Base-by-base conservation (phyloP, 1,140 invertebrate genomes). In the Nephila pilipes region DNA sequence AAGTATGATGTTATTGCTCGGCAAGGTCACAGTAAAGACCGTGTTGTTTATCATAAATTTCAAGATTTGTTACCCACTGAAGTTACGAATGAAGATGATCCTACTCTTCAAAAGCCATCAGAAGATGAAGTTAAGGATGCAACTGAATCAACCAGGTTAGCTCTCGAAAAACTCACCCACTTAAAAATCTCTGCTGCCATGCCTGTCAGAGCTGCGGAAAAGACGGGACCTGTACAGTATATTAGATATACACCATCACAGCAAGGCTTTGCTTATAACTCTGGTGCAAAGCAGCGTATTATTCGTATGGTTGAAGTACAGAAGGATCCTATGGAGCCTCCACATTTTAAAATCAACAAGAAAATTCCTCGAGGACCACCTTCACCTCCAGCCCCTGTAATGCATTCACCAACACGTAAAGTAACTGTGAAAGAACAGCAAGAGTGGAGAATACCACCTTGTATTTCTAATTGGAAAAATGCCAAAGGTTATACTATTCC, bases 391-490 rank as follows among this genome's bases (percentile, higher is more conserved):
- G 99, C 99, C 1, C 98, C 98, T 25, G 98, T 99, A 1, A 97
- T 99, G 96, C 99, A 99, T 96, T 99, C 99, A 0, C 99, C 99
- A 0, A 99, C 99, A 0, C 96, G 99, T 92, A 98, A 99, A 95
- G 98, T 99, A 0, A 99, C 99, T 8, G 99, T 99, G 0, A 99
- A 99, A 95, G 99, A 99, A 95, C 99, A 99, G 95, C 98, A 99
- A 94, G 99, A 99, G 95, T 99, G 99, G 99, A 99, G 99, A 96
- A 99, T 99, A 94, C 99, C 99, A 25, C 99, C 99, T 0, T 99
- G 99, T 95, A 99, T 99, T 94, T 99, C 98, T 20, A 99, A 99
- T 95, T 99, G 99, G 99, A 99, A 99, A 96, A 99, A 99, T 95
- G 98, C 99, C 3, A 96, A 99, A 98, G 98, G 98, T 95, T 99